These are phyloP conservation scores for Andrena marginata DNA, from an alignment of 2,888 invertebrate genomes.

Conservation along the genomic window DNA sequence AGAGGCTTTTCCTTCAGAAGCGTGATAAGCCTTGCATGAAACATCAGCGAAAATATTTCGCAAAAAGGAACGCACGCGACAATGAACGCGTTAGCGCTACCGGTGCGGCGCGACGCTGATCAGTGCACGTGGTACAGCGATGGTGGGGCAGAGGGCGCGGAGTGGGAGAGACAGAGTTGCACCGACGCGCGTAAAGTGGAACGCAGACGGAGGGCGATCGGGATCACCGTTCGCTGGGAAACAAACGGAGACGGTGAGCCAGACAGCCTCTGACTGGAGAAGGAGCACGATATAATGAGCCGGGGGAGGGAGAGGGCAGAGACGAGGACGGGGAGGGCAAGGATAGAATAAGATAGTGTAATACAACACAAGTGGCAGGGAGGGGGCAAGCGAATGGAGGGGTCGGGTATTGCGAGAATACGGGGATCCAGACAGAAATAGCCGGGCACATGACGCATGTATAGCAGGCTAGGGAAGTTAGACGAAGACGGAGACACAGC, in stretches of 20 bases:
- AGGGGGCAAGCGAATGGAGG: background rate
- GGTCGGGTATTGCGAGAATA: conserved; percentile 18
- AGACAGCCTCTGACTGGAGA: background rate
- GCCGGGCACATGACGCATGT: background rate
- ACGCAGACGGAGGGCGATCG: conserved; percentile 29
- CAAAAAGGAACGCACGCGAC: conserved; percentile 56
- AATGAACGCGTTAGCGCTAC: conserved; percentile 8
- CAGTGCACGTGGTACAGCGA: conserved; percentile 51
- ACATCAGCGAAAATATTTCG: conserved; percentile 29
- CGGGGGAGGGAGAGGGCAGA: background rate
- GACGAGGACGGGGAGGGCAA: background rate
- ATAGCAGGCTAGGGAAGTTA: background rate
- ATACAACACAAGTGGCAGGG: background rate
- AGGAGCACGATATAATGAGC: background rate
- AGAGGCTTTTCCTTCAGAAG: background rate
- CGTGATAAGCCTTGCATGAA: conserved; percentile 18
- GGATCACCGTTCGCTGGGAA: background rate
- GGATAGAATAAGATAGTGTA: background rate
- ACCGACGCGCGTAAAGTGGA: background rate
- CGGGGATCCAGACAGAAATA: conserved; percentile 28
- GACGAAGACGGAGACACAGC: conserved; percentile 14
- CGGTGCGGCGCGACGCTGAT: conserved; percentile 5
- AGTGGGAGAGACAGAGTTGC: conserved; percentile 5
- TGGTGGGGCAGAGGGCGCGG: background rate
- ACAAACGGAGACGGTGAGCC: conserved; percentile 15